Evolutionary conservation across 1,140 invertebrate species (phyloP).

Genomic region (Hyphantria cunea): DNA sequence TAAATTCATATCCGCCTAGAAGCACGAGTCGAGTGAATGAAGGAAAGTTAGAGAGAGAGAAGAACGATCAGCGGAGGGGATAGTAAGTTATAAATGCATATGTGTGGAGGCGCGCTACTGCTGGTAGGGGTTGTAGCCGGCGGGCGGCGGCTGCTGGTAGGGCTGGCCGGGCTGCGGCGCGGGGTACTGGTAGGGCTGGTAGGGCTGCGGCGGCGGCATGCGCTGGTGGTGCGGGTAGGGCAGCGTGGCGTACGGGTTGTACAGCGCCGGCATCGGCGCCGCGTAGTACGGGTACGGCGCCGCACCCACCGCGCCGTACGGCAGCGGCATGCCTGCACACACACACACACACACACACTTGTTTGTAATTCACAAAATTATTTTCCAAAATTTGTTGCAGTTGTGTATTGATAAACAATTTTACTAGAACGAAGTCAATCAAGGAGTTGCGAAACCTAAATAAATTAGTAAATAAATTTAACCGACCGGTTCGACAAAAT

Average conservation of each 20-base stretch:
- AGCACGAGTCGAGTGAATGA: no score
- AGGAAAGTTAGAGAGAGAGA: no score
- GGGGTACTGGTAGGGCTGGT: conserved; percentile 68
- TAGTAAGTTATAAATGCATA: background rate
- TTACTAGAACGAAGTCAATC: no score
- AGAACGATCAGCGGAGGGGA: no score
- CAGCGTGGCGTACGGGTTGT: conserved; percentile 93
- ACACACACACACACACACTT: no score
- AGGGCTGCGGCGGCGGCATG: conserved; percentile 51
- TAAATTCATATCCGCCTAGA: no score
- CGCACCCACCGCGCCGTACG: conserved; percentile 84
- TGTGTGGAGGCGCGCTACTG: conserved; percentile 44
- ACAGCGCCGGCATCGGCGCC: conserved; percentile 90
- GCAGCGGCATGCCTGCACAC: conserved; percentile 87
- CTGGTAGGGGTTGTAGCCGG: conserved; percentile 70
- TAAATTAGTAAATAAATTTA: no score
- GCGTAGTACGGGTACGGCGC: conserved; percentile 87
- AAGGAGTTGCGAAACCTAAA: no score
- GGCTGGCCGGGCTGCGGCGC: conserved; percentile 37
- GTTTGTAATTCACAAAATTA: no score
- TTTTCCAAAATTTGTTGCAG: no score
- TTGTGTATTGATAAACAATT: no score
- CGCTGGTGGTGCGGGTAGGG: conserved; percentile 85
- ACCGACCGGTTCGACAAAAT: no score
- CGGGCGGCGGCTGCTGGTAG: conserved; percentile 54